These are phyloP conservation scores for Calcarius ornatus DNA, from an alignment of 2,113 vertebrate genomes.

Conservation along the genomic window DNA sequence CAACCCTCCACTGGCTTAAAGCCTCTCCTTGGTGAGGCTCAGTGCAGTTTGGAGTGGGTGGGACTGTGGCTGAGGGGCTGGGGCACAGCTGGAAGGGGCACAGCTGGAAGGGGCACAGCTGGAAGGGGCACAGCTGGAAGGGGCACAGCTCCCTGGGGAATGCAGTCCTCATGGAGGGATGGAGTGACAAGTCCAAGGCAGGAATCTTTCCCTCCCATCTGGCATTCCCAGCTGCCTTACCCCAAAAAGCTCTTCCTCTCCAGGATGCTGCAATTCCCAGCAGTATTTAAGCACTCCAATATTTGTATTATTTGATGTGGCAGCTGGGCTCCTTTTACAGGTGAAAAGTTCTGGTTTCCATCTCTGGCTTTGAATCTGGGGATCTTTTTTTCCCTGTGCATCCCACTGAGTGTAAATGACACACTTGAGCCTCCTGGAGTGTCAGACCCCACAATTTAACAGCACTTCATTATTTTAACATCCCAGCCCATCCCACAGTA, in stretches of 20 bases:
- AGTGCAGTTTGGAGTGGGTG: neutral
- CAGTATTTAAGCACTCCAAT: rapidly evolving
- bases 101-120: neutral
- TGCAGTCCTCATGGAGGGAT: neutral
- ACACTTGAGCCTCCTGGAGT: neutral
- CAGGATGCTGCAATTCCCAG: neutral
- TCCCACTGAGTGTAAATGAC: neutral
- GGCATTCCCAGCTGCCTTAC: neutral
- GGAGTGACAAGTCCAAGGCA: neutral
- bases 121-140: neutral
- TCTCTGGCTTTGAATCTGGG: neutral
- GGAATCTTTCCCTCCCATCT: neutral
- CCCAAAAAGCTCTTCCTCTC: neutral
- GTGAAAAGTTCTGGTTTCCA: neutral
- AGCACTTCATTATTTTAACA: neutral
- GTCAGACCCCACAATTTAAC: neutral
- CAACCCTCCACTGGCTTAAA: neutral
- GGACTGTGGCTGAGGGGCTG: neutral
- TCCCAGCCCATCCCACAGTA: neutral
- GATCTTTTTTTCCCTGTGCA: neutral
- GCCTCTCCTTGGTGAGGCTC: neutral
- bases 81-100: neutral
- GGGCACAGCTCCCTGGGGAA: neutral
- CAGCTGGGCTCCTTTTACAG: neutral
- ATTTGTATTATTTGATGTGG: neutral